Conservation (phyloP, 1,140 invertebrate species). For the Euglossa dilemma region DNA sequence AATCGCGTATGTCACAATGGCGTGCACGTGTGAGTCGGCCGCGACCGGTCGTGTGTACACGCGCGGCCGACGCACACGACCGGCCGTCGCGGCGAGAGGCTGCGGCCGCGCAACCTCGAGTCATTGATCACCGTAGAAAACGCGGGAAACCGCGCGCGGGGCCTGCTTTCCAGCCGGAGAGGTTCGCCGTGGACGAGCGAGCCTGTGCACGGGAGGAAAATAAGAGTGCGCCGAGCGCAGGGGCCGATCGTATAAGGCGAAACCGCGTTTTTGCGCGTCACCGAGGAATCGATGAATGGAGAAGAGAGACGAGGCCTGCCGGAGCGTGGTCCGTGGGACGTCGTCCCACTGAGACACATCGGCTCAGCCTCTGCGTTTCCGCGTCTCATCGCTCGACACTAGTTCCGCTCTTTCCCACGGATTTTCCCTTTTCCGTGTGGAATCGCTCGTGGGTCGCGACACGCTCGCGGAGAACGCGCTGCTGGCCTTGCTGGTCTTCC, state of each 20-base stretch:
- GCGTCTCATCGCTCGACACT: slow-evolving; percentile 15
- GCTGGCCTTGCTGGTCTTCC: slow-evolving; percentile 58
- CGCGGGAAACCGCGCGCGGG: slow-evolving; percentile 63
- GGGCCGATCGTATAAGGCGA: slow-evolving; percentile 63
- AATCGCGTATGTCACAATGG: slow-evolving; percentile 80
- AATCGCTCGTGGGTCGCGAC: slow-evolving; percentile 25
- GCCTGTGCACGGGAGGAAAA: background rate
- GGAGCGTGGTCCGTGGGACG: slow-evolving; percentile 41
- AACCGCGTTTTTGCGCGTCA: slow-evolving; percentile 63
- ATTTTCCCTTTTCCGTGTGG: slow-evolving; percentile 41
- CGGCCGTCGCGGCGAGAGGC: slow-evolving; percentile 37
- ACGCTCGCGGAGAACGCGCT: background rate
- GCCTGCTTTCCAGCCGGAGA: slow-evolving; percentile 2
- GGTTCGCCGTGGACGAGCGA: background rate
- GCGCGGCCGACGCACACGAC: slow-evolving; percentile 19
- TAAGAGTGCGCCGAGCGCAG: background rate
- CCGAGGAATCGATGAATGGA: slow-evolving; percentile 68
- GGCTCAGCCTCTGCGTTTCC: slow-evolving; percentile 18
- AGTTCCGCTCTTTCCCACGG: slow-evolving; percentile 35
- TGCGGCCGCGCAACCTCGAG: slow-evolving; percentile 49
- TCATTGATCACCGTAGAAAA: slow-evolving; percentile 75
- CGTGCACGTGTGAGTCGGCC: slow-evolving; percentile 53
- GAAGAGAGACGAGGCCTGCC: background rate
- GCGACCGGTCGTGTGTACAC: slow-evolving; percentile 44
- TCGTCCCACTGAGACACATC: slow-evolving; percentile 68